These are phyloP conservation scores for Eristalis intricaria DNA, from an alignment of 2,888 invertebrate genomes.

Conservation along the genomic window DNA sequence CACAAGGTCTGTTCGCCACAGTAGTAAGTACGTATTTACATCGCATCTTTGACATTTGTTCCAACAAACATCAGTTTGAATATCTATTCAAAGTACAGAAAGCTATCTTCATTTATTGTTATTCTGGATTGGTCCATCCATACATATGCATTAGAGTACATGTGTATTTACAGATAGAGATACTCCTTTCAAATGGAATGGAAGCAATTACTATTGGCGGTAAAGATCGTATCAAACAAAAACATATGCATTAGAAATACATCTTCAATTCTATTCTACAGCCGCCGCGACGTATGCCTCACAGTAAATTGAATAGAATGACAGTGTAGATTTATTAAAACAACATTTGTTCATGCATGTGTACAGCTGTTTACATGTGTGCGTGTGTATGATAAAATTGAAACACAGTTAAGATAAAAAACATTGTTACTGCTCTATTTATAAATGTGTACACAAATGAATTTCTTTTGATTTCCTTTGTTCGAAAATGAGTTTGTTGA, in stretches of 20 bases:
- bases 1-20: background rate
- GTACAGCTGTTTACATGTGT: background rate
- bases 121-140: background rate
- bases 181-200: conserved; percentile 30
- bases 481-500: background rate
- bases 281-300: background rate
- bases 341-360: background rate
- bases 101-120: conserved; percentile 46
- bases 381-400: conserved; percentile 3
- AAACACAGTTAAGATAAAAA: conserved; percentile 20
- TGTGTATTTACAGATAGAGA: background rate
- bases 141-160: background rate
- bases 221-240: conserved; percentile 45
- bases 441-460: background rate
- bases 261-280: conserved; percentile 9
- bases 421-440: conserved; percentile 17
- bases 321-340: conserved; percentile 27
- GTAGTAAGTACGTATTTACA: background rate
- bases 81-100: conserved; percentile 22
- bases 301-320: conserved; percentile 21
- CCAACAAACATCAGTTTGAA: conserved; percentile 38
- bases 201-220: conserved; percentile 37
- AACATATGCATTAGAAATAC: conserved; percentile 42
- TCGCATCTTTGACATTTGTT: conserved; percentile 56
- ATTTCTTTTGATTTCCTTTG: background rate